A percentile compares a stretch with the other conserved stretches of the same genome.
Evolutionary conservation across 2,113 vertebrate genomes (phyloP).

Genomic region (Cebidichthys violaceus): DNA sequence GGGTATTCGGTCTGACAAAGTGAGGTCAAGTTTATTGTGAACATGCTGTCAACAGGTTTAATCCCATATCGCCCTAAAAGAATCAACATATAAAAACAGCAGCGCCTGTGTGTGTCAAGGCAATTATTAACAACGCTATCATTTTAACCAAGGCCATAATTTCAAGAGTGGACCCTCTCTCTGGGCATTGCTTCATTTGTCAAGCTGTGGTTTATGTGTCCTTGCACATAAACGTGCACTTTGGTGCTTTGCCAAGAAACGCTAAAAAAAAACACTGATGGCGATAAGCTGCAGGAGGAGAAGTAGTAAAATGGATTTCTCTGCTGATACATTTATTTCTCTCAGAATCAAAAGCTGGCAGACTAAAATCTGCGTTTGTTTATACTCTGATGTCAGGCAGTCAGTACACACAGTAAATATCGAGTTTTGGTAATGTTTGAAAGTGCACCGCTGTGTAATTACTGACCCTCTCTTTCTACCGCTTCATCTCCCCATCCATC

Average conservation of each 20-base stretch:
- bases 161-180: background rate
- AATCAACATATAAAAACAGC: background rate
- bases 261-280: conserved; percentile 42
- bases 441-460: conserved; percentile 44
- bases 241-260: conserved; percentile 29
- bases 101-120: background rate
- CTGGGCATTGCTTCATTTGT: conserved; percentile 9
- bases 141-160: conserved; percentile 13
- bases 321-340: conserved; percentile 52
- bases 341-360: conserved; percentile 50
- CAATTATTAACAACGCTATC: background rate
- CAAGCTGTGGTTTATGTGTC: conserved; percentile 13
- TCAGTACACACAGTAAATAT: conserved; percentile 62
- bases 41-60: background rate
- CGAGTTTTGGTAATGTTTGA: conserved; percentile 57
- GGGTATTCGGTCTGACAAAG: background rate
- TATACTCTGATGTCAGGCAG: conserved; percentile 47
- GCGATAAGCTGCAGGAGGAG: conserved; percentile 32
- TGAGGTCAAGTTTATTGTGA: background rate
- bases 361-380: conserved; percentile 67
- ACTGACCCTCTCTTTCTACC: conserved; percentile 40
- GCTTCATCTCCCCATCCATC: conserved; percentile 58
- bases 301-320: conserved; percentile 63
- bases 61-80: background rate
- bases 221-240: conserved; percentile 6